Conservation (phyloP, 2,888 invertebrate genomes). For the Dusona sp. region DNA sequence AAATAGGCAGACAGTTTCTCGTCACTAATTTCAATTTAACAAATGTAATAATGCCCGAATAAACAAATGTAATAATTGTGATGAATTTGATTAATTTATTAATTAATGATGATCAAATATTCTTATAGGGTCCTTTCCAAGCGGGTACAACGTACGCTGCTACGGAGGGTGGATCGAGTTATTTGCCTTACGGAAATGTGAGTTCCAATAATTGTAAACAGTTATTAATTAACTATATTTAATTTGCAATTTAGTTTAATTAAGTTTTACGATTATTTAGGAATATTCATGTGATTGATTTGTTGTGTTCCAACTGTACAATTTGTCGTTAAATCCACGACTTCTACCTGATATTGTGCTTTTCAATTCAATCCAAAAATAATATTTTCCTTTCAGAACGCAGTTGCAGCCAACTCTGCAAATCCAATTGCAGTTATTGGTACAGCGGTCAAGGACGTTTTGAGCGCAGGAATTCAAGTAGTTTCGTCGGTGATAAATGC, state of each 20-base stretch:
- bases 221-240: neutral
- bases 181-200: slow-evolving; percentile 68
- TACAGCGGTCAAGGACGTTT: slow-evolving; percentile 78
- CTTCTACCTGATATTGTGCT: neutral
- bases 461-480: slow-evolving; percentile 78
- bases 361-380: neutral
- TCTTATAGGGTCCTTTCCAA: slow-evolving; percentile 61
- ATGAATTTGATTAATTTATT: neutral
- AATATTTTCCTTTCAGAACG: slow-evolving; percentile 56
- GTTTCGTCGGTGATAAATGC: slow-evolving; percentile 77
- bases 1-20: neutral
- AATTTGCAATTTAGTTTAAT: neutral
- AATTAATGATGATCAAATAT: neutral
- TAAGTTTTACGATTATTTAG: neutral
- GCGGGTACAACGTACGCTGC: slow-evolving; percentile 59
- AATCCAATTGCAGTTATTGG: slow-evolving; percentile 76
- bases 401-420: slow-evolving; percentile 72
- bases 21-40: neutral
- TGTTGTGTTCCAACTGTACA: no score
- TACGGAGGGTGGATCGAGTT: slow-evolving; percentile 67
- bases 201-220: slow-evolving; percentile 15
- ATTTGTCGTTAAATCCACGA: neutral
- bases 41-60: neutral
- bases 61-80: no score
- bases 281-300: neutral